Evolutionary conservation across 1,140 invertebrate species (phyloP).

Genomic region (Cydia splendana): DNA sequence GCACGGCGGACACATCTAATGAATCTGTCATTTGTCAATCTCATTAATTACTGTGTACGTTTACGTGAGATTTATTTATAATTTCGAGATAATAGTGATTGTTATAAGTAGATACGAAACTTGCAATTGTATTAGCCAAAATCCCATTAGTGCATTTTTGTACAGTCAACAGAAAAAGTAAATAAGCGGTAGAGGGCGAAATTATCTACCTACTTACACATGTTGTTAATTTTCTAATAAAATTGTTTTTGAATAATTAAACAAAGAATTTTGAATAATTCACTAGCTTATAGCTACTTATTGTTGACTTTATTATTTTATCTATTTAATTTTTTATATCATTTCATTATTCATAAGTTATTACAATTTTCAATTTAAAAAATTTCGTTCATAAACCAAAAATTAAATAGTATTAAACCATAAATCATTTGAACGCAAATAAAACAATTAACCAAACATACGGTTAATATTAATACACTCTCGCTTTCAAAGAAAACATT

Average conservation of each 20-base stretch:
- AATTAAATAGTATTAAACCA: neutral
- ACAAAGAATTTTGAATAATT: too few species aligned
- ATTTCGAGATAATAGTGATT: neutral
- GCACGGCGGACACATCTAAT: neutral
- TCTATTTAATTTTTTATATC: too few species aligned
- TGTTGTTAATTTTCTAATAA: too few species aligned
- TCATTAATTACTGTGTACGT: neutral
- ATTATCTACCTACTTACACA: too few species aligned
- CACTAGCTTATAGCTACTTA: too few species aligned
- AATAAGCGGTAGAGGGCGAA: too few species aligned
- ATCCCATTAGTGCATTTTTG: too few species aligned
- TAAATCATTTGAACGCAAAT: neutral
- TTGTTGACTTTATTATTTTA: too few species aligned
- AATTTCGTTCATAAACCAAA: neutral
- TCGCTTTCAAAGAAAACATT: constrained; percentile 41
- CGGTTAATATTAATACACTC: constrained; percentile 17
- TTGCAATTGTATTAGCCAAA: too few species aligned
- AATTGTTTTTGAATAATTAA: too few species aligned
- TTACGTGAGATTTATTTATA: neutral
- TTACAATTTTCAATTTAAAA: neutral
- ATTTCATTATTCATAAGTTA: neutral
- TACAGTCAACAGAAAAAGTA: too few species aligned
- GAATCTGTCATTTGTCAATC: constrained; percentile 3
- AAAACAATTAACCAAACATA: constrained; percentile 21
- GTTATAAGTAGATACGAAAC: neutral